Base-by-base conservation (phyloP, 2,113 vertebrate species). In the Osmerus mordax region DNA sequence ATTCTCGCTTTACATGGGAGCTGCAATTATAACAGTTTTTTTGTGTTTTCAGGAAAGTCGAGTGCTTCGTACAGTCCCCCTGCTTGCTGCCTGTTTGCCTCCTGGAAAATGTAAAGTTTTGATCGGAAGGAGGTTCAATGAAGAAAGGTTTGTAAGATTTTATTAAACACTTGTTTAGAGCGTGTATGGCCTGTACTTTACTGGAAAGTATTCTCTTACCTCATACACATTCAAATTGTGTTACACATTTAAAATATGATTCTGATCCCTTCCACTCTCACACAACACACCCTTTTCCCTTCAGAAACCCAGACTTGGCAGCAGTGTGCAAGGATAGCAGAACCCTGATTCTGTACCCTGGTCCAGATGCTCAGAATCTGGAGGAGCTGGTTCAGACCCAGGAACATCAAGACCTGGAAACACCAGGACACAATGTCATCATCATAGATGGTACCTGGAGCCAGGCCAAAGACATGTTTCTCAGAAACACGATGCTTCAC, bases 361-460 rank as follows among this genome's bases (percentile, higher is more conserved):
- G 96, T 51, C 91, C 93, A 47, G 93, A 94, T 62, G 96, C 97
- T 28, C 88, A 91, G 71, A 93, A 95, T 87, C 91, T 98, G 85
- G 96, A 91, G 36, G 89, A 90, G 63, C 16, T 90, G 1, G 71
- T 86, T 21, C 89, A 90, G 51, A 89, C 93, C 86, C 88, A 94
- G 83, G 93, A 94, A 87, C 93, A 94, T 67, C 69, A 93, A 82
- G 86, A 91, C 41, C 82, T 87, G 56, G 84, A 87, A 65, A 51
- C 79, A 9, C 82, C 83, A 25, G 90, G 92, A 54, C 91, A 91
- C 65, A 93, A 92, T 60, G 87, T 98, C 80, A 93, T 99, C 76
- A 94, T 99, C 68, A 97, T 99, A 0, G 96, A 98, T 47, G 97
- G 97, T 66, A 99, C 97, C 3, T 99, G 97, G 97, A 98, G 95